phyloP scores from a whole-genome alignment of 1,140 invertebrate genomes.

The Solenopsis fugax region DNA sequence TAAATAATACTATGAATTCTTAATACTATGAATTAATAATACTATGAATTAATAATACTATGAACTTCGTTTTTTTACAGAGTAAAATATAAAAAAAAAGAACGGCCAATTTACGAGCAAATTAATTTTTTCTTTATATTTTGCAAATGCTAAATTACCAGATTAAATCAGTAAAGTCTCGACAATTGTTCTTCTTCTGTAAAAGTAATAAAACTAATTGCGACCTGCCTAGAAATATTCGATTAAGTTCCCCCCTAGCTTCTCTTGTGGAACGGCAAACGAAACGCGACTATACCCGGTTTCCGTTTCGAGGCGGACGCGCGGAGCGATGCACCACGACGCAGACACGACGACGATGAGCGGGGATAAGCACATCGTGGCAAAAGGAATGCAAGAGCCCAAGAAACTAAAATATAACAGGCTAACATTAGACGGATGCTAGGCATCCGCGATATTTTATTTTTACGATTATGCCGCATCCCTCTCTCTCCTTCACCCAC shows the following conservation, averaged over 20 bases:
- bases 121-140: too few species aligned
- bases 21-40: too few species aligned
- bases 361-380: neutral
- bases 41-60: too few species aligned
- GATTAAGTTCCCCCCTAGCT: slow-evolving; percentile 27
- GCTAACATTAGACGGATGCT: slow-evolving; percentile 79
- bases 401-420: slow-evolving; percentile 78
- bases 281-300: slow-evolving; percentile 65
- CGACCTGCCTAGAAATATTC: neutral
- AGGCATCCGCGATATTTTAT: slow-evolving; percentile 79
- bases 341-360: neutral
- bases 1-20: too few species aligned
- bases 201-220: slow-evolving; percentile 23
- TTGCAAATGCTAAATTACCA: neutral
- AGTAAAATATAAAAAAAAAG: too few species aligned
- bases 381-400: slow-evolving; percentile 38
- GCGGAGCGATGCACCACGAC: slow-evolving; percentile 10
- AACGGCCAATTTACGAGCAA: too few species aligned
- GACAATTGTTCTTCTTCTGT: neutral
- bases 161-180: neutral
- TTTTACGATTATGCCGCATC: slow-evolving; percentile 75
- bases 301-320: slow-evolving; percentile 64
- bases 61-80: too few species aligned
- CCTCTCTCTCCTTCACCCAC: neutral
- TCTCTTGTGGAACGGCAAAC: slow-evolving; percentile 61